phyloP scores from a whole-genome alignment of 2,113 vertebrate genomes.

The Chaetorhynchus papuensis region DNA sequence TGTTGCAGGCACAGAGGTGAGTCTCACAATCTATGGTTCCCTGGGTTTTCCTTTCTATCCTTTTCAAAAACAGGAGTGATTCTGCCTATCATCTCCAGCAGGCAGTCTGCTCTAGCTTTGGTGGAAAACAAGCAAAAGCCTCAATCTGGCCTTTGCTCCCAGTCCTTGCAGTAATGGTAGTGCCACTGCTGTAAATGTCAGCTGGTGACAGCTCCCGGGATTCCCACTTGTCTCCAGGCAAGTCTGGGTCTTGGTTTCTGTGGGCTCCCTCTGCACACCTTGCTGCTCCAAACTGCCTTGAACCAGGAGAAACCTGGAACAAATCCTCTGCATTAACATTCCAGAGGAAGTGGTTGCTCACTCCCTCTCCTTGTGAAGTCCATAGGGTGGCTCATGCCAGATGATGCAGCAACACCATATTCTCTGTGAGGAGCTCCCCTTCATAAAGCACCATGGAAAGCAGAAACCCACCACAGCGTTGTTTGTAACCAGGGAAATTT shows the following conservation, averaged over 20 bases:
- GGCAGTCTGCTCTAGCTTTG: not conserved
- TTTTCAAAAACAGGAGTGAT: not conserved
- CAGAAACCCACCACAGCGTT: not conserved
- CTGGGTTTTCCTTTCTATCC: not conserved
- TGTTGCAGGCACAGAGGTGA: not conserved
- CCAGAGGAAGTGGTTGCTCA: accelerated
- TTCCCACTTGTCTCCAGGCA: not conserved
- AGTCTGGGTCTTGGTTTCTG: not conserved
- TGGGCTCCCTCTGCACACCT: not conserved
- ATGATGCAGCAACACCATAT: not conserved
- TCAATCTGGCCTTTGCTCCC: not conserved
- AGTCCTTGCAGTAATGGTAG: not conserved
- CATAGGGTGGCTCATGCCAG: not conserved
- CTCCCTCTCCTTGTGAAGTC: not conserved
- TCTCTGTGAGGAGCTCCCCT: not conserved
- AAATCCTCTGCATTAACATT: not conserved
- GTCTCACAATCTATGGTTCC: not conserved
- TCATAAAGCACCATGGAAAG: not conserved
- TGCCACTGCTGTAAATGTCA: not conserved
- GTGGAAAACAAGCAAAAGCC: not conserved
- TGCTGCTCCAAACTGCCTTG: not conserved
- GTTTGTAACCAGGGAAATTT: not conserved
- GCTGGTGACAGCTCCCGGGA: not conserved
- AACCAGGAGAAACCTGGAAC: not conserved
- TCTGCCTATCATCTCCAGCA: not conserved